These are phyloP conservation scores for Lagopus muta DNA, from an alignment of 2,113 vertebrate species.

Conservation along the genomic window DNA sequence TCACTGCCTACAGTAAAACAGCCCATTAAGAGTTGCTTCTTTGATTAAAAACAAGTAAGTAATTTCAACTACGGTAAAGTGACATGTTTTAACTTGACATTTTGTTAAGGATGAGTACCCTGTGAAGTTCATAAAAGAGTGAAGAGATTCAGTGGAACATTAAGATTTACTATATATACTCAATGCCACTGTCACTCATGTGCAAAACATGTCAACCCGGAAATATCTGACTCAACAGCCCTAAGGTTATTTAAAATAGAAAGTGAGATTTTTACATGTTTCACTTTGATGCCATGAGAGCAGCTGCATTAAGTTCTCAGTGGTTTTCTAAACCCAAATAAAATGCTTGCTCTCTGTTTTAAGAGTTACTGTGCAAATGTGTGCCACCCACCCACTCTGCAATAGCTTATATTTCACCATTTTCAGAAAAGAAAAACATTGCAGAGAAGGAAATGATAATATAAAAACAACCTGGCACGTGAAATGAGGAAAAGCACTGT, in stretches of 20 bases:
- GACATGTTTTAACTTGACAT: constrained; percentile 81
- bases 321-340: constrained; percentile 72
- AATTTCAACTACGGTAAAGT: constrained; percentile 70
- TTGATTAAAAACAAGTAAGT: constrained; percentile 75
- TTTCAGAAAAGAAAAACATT: constrained; percentile 76
- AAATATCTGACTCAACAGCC: constrained; percentile 76
- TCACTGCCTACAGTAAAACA: constrained; percentile 71
- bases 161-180: constrained; percentile 62
- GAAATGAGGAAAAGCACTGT: constrained; percentile 55
- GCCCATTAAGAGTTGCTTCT: constrained; percentile 69
- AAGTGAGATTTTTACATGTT: constrained; percentile 69
- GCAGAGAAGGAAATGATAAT: constrained; percentile 69
- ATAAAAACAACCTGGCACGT: constrained; percentile 67
- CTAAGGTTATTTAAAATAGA: constrained; percentile 74
- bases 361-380: constrained; percentile 71
- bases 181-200: constrained; percentile 74
- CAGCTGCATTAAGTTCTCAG: constrained; percentile 69
- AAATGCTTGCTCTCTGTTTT: constrained; percentile 75
- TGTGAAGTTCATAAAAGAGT: constrained; percentile 74
- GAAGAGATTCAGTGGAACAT: constrained; percentile 74
- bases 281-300: constrained; percentile 74
- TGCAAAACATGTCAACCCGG: constrained; percentile 73
- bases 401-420: constrained; percentile 72
- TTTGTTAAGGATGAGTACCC: constrained; percentile 72
- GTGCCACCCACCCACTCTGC: constrained; percentile 73